Base-by-base conservation (phyloP, 2,888 invertebrate species). In the Chamaedrilus cognettii region DNA sequence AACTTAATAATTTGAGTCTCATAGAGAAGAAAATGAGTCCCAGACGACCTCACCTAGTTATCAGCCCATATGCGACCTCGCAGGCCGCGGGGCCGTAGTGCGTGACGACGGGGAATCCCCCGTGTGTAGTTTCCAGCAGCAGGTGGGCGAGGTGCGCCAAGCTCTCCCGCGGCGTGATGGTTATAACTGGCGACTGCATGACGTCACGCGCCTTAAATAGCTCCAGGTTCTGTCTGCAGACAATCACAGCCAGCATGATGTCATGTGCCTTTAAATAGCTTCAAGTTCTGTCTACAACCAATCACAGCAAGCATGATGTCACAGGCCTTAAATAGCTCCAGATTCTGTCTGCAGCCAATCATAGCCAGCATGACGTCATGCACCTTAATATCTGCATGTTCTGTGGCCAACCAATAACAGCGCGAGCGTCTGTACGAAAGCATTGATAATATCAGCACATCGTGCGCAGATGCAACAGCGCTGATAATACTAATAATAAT, bases 51-150 rank as follows among this genome's bases (percentile, higher is more conserved):
- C n/a, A n/a, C n/a, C n/a, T n/a, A n/a, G n/a, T n/a, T n/a, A n/a
- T n/a, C n/a, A n/a, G n/a, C n/a, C n/a, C n/a, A n/a, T n/a, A n/a
- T n/a, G n/a, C n/a, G n/a, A n/a, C n/a, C n/a, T n/a, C n/a, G n/a
- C n/a, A n/a, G n/a, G n/a, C n/a, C n/a, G n/a, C n/a, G n/a, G n/a
- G n/a, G n/a, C n/a, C 68, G 35, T 73, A 72, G 50, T 68, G 64
- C 19, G 74, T 68, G 30, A 79, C 77, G 32, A 81, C 78, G 3
- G 81, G 81, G 68, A 79, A 81, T 5, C 77, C 80, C 31, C 78
- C 77, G 67, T 81, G 80, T 35, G 74, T 75, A 2, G 79, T 80
- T 28, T 77, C 75, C 50, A 77, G 66, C 11, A 81, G 70, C 3
- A 81, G 66, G 50, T 76, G 74, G n/a, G 79, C 76, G 26, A 81